A percentile compares a stretch with the other conserved stretches of the same genome.
phyloP scores from a whole-genome alignment of 2,113 vertebrate genomes.

The Chaetura pelagica region DNA sequence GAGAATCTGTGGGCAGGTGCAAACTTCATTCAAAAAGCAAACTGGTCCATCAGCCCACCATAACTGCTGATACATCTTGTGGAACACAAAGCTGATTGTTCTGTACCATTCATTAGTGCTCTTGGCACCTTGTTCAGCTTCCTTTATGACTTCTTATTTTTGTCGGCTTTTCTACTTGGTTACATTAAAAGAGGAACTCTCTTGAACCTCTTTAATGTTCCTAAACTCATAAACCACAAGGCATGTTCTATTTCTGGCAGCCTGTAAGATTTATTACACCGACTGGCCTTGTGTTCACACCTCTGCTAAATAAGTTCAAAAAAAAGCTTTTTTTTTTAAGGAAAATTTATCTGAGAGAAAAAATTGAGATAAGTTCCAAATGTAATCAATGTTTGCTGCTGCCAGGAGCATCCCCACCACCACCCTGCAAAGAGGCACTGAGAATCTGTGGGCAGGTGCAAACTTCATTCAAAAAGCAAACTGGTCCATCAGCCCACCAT shows the following conservation, averaged over 20 bases:
- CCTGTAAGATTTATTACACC: constrained; percentile 27
- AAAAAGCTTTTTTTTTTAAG: not conserved
- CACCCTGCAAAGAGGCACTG: fast-evolving
- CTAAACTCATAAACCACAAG: constrained; percentile 39
- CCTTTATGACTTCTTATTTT: constrained; percentile 6
- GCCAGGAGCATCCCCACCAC: not conserved
- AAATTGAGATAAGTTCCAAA: not conserved
- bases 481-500: not conserved
- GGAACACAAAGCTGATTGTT: not conserved
- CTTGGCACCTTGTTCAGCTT: not conserved
- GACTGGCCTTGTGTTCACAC: constrained; percentile 10
- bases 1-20: not conserved
- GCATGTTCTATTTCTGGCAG: constrained; percentile 1
- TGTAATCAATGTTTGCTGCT: fast-evolving
- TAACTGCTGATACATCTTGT: fast-evolving
- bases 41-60: not conserved
- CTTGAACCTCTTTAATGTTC: not conserved
- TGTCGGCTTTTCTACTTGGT: not conserved
- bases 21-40: not conserved
- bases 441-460: not conserved
- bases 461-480: not conserved
- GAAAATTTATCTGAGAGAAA: not conserved
- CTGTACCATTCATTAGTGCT: not conserved
- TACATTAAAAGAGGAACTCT: constrained; percentile 1
- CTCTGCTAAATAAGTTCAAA: constrained; percentile 16